Evolutionary conservation across 1,140 invertebrate species (phyloP), one percentile per base, ranked within the genome.

Genomic region (Lasioglossum baleicum): DNA sequence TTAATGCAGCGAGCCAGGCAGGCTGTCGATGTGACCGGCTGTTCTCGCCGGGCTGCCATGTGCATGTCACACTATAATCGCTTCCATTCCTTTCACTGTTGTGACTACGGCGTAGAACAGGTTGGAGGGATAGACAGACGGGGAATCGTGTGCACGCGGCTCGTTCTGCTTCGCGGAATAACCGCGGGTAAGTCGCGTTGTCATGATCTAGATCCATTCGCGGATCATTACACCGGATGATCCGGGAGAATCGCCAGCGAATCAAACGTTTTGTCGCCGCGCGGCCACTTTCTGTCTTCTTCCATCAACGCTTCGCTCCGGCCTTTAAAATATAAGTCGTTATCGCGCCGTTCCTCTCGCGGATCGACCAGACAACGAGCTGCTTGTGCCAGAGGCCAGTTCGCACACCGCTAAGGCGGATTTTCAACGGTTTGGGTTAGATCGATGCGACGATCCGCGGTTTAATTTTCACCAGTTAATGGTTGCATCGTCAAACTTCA

Each of bases 61-160:
- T 58, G 65, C 70, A 51, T 71, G 81, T 66, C 60, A 42, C 51
- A 10, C 22, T 51, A 67, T 80, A 85, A 87, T 87, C 72, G 75
- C 75, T 83, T 81, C 68, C 68, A 82, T 83, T 87, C 85, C 87
- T 87, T 88, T 88, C 87, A 85, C 87, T 66, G 78, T 80, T 75
- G 66, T 58, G 35, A 70, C 72, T 56, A 69, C 53, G 63, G 17
- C 70, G 51, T 53, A 35, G 65, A 83, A 83, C 82, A 83, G 81
- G 75, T 84, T 61, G 44, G 60, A 20, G n/a, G 61, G 26, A 75
- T 51, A 65, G 35, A 58, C 53, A n/a, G n/a, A n/a, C n/a, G n/a
- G n/a, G 20, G 58, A 56, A 40, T 68, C 17, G n/a, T n/a, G 22
- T 35, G 35, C 69, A 66, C 48, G 68, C 42, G 35, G 44, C 67